These are phyloP conservation scores for Sceloporus undulatus DNA, from an alignment of 2,113 vertebrate species.

Conservation along the genomic window DNA sequence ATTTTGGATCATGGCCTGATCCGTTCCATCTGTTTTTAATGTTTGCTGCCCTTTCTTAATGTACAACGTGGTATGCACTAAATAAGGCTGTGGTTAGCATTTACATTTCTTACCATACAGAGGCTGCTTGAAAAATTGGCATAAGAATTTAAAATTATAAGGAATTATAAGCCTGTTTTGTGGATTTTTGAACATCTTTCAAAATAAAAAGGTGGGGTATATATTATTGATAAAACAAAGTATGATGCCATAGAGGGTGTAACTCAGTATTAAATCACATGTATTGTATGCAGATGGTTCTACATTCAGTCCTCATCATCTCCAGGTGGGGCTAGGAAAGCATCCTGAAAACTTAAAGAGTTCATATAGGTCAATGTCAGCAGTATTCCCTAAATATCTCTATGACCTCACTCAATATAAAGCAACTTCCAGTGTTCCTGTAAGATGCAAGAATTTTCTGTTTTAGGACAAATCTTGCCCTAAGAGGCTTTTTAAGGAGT, in stretches of 20 bases:
- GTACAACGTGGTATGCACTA: background rate
- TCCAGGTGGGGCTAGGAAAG: too few species aligned
- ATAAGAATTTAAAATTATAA: background rate
- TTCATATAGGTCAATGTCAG: too few species aligned
- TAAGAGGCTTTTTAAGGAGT: background rate
- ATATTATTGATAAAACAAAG: background rate
- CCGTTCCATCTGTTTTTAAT: background rate
- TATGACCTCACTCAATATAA: too few species aligned
- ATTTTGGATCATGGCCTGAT: background rate
- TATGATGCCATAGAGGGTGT: background rate
- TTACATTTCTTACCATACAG: background rate
- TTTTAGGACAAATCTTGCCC: background rate
- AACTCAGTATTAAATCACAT: background rate
- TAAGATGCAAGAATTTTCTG: background rate
- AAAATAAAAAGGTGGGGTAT: background rate
- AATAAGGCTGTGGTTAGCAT: background rate
- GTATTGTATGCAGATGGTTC: background rate
- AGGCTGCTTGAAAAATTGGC: background rate
- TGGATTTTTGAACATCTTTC: background rate
- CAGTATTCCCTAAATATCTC: too few species aligned
- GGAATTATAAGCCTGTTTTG: background rate
- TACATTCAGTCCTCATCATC: background rate
- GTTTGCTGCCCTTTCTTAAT: background rate
- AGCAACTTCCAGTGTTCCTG: too few species aligned
- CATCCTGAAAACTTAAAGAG: too few species aligned